phyloP scores from a whole-genome alignment of 2,113 vertebrate species.

The Gyps fulvus region DNA sequence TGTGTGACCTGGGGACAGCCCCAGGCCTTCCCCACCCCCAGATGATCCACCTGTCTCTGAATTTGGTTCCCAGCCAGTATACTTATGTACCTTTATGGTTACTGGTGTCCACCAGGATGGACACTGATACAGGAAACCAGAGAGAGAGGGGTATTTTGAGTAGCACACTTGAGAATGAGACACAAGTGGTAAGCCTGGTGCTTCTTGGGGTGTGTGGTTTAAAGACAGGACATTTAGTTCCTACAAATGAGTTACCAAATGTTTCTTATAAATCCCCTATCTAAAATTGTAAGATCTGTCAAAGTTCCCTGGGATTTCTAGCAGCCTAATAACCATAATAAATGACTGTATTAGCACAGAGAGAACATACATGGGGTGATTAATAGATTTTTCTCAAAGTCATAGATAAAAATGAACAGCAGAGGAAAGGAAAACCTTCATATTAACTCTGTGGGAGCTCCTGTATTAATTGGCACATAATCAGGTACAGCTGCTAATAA shows the following conservation, averaged over 20 bases:
- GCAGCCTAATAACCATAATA: constrained; percentile 61
- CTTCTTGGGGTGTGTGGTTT: rapidly evolving
- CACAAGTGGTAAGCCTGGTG: background rate
- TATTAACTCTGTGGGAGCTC: constrained; percentile 59
- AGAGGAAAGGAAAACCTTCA: constrained; percentile 25
- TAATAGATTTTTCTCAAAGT: constrained; percentile 55
- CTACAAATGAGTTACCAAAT: background rate
- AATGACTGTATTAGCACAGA: constrained; percentile 34
- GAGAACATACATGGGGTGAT: constrained; percentile 44
- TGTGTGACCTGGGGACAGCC: background rate
- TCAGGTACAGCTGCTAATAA: constrained; percentile 67
- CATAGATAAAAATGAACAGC: constrained; percentile 60
- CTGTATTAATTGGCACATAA: constrained; percentile 68
- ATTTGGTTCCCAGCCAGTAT: background rate
- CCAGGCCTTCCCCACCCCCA: background rate
- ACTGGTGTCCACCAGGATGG: background rate
- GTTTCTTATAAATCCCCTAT: background rate
- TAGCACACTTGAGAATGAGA: background rate
- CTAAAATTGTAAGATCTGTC: constrained; percentile 24
- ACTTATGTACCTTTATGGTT: rapidly evolving
- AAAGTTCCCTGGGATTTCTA: constrained; percentile 45
- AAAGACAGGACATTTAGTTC: background rate
- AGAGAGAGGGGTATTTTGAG: background rate
- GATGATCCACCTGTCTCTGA: background rate
- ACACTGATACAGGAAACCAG: background rate